Evolutionary conservation across 1,140 invertebrate genomes (phyloP).

Genomic region (Danaus melanippus): DNA sequence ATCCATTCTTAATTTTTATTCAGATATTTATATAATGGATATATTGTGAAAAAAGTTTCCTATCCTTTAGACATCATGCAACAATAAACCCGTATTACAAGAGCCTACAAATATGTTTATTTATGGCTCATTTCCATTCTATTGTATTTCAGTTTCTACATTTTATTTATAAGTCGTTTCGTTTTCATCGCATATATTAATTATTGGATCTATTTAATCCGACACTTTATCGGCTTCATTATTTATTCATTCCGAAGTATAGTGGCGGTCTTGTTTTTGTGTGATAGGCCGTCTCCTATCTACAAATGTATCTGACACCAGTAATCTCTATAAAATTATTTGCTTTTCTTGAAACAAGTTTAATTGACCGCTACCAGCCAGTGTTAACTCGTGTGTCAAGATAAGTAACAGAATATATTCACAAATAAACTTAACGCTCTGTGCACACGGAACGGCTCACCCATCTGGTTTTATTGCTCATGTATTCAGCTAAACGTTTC

Average conservation of each 20-base stretch:
- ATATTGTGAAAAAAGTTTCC: slow-evolving; percentile 58
- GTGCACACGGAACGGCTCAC: slow-evolving; percentile 32
- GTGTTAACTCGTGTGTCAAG: slow-evolving; percentile 44
- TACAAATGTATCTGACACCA: slow-evolving; percentile 48
- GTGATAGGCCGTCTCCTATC: slow-evolving; percentile 25
- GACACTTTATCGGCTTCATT: no score
- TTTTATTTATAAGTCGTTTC: slow-evolving; percentile 39
- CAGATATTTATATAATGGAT: slow-evolving; percentile 51
- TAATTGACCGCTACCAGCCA: slow-evolving; percentile 47
- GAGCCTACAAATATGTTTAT: slow-evolving; percentile 42
- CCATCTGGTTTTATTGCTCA: slow-evolving; percentile 41
- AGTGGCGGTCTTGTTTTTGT: no score
- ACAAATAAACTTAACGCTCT: slow-evolving; percentile 41
- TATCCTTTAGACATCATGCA: slow-evolving; percentile 19
- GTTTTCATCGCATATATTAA: slow-evolving; percentile 21
- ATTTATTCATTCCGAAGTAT: no score
- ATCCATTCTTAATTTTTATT: slow-evolving; percentile 52
- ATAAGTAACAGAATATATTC: slow-evolving; percentile 39
- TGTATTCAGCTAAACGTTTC: slow-evolving; percentile 47
- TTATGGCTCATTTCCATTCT: slow-evolving; percentile 45
- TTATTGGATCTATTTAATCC: no score
- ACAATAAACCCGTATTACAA: no score
- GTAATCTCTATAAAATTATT: slow-evolving; percentile 57
- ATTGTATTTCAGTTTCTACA: slow-evolving; percentile 30
- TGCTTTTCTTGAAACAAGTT: slow-evolving; percentile 40